Evolutionary conservation across 2,888 invertebrate genomes (phyloP), one percentile per base, ranked within the genome.

Genomic region (Agriotes lineatus): DNA sequence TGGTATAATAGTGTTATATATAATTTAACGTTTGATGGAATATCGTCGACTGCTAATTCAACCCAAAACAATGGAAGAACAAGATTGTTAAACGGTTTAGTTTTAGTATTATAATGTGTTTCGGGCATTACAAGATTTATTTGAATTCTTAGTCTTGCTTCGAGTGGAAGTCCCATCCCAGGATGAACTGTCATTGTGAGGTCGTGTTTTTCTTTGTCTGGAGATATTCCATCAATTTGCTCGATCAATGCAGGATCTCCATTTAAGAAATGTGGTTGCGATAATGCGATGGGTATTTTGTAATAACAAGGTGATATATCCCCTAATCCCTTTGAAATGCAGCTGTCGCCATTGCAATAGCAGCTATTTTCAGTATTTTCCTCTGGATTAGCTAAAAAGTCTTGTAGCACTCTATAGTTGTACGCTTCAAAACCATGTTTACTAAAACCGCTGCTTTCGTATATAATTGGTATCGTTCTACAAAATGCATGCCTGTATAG

Each of bases 401-500:
- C 81, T 0, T 89, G 87, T 0, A 87, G 84, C 39, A 93, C 82
- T 59, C 85, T 86, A 79, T 91, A 95, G 68, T 87, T 83, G 71
- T 88, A 86, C 0, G 87, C 90, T 9, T 88, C 85, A 0, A 90
- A 84, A 0, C 92, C 92, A 16, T 84, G 80, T 0, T 84, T 76
- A 5, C 81, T 80, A 1, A 80, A 69, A 0, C 79, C 76, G 57
- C 83, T 81, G 5, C 78, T 73, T 30, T 79, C 76, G 72, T 84
- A 90, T 0, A 78, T 80, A 44, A 91, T 82, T 0, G 87, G 89
- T 37, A 94, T 77, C 0, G 91, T 87, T 48, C 94, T 87, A 81
- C 96, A 96, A 77, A 96, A 91, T 0, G 93, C 89, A 74, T 90
- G 90, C 19, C 94, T 87, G 82, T 90, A 96, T 5, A 94, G 80